These are phyloP conservation scores for Leucozona laternaria DNA, from an alignment of 2,888 invertebrate species.

Conservation along the genomic window DNA sequence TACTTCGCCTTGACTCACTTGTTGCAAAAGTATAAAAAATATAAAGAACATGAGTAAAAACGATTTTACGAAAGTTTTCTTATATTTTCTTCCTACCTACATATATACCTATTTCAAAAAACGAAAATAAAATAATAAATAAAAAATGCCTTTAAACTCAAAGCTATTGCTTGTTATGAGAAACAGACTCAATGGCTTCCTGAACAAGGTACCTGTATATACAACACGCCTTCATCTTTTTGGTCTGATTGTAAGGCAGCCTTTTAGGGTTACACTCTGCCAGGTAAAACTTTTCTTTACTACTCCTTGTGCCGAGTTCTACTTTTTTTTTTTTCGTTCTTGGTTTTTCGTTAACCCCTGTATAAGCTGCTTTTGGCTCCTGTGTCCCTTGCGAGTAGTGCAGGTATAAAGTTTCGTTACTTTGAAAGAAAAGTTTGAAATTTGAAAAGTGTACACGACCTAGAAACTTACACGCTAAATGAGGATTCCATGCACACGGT, in stretches of 20 bases:
- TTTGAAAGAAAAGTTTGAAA: constrained; percentile 61
- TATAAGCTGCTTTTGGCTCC: constrained; percentile 8
- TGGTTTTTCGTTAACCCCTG: background rate
- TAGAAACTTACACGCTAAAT: constrained; percentile 41
- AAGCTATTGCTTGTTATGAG: constrained; percentile 55
- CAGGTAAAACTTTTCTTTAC: constrained; percentile 55
- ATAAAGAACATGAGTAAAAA: constrained; percentile 25
- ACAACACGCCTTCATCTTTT: constrained; percentile 42
- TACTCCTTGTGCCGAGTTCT: constrained; percentile 2
- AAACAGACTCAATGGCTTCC: constrained; percentile 62
- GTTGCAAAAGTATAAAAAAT: constrained; percentile 56
- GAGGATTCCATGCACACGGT: constrained; percentile 24
- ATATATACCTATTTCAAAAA: background rate
- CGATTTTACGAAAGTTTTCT: constrained; percentile 41
- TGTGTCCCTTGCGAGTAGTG: constrained; percentile 18
- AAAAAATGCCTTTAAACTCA: constrained; percentile 4
- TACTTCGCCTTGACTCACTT: constrained; percentile 60
- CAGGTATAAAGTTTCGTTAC: constrained; percentile 61
- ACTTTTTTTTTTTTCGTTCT: background rate
- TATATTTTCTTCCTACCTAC: background rate
- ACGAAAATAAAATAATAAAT: constrained; percentile 22
- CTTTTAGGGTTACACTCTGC: constrained; percentile 49
- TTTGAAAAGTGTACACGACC: constrained; percentile 54
- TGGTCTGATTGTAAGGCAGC: constrained; percentile 49
- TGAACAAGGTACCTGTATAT: constrained; percentile 28